Evolutionary conservation across 1,140 invertebrate genomes (phyloP), one percentile per base, ranked within the genome.

Genomic region (Thalassaphorura encarpata): DNA sequence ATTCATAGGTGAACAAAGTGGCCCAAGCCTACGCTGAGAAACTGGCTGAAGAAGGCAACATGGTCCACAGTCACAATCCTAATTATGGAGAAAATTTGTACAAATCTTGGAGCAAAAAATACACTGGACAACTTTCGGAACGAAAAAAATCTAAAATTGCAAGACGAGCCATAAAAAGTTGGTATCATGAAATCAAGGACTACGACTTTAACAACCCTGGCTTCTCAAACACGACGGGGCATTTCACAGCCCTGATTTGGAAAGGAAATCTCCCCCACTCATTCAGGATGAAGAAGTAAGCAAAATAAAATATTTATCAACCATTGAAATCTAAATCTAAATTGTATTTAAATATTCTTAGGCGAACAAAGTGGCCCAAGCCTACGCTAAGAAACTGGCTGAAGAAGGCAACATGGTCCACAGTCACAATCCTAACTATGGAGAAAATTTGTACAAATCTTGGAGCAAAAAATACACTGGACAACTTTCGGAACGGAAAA

Each of bases 191-290:
- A 31, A 51, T 41, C 2, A 51, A 54, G 43, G 26, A 41, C 6
- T 59, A 59, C 46, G 28, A 54, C 27, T 59, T 40, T 46, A 50
- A 54, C 11, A 2, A 43, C 26, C 13, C 13, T 15, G 57, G 52
- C 3, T 59, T 49, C 29, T 36, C 27, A 1, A 31, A 43, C 43
- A 24, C 45, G 26, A 54, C 69, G 87, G 87, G 87, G 65, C 86
- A 93, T 68, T 94, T 93, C 71, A 90, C 89, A 0, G 89, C 94
- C 73, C 75, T 95, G 68, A 83, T 94, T 16, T 95, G 90, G 90
- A 80, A 81, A 27, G 79, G 74, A 5, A 85, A 83, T 6, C 78
- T 78, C 42, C 77, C 11, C n/a, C n/a, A n/a, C n/a, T n/a, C n/a
- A n/a, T n/a, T n/a, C n/a, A n/a, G n/a, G n/a, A n/a, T n/a, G n/a